Conservation (phyloP, 2,797 vertebrate species). For the Geotrypetes seraphini region DNA sequence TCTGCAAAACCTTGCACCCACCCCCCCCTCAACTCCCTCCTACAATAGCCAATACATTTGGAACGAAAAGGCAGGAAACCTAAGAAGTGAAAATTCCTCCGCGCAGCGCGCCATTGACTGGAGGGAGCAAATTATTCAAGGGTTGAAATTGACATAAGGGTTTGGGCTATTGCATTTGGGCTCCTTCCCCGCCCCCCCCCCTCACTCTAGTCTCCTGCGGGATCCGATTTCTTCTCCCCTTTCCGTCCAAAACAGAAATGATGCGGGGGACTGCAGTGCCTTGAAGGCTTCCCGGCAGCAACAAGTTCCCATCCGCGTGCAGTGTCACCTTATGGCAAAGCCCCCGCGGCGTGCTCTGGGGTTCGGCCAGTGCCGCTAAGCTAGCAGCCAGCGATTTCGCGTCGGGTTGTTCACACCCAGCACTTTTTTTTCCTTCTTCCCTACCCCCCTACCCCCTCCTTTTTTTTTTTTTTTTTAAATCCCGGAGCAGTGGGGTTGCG, state of each 20-base stretch:
- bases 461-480: too few relatives aligned
- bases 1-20: neutral
- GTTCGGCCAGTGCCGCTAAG: too few relatives aligned
- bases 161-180: neutral
- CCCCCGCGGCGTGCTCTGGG: too few relatives aligned
- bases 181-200: neutral
- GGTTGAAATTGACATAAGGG: slow-evolving; percentile 66
- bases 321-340: neutral
- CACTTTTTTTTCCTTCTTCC: too few relatives aligned
- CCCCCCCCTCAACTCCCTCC: neutral
- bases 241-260: neutral
- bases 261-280: neutral
- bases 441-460: neutral
- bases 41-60: slow-evolving; percentile 3
- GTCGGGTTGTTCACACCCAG: too few relatives aligned
- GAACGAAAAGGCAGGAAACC: neutral
- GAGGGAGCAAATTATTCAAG: slow-evolving; percentile 74
- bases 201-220: neutral
- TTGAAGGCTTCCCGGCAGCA: neutral
- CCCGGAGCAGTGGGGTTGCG: too few relatives aligned
- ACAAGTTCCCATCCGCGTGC: neutral
- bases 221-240: neutral
- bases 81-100: slow-evolving; percentile 75
- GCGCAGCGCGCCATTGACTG: slow-evolving; percentile 82
- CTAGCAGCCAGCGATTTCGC: neutral